Conservation (phyloP, 1,140 invertebrate species). For the Sarcophaga peregrina region DNA sequence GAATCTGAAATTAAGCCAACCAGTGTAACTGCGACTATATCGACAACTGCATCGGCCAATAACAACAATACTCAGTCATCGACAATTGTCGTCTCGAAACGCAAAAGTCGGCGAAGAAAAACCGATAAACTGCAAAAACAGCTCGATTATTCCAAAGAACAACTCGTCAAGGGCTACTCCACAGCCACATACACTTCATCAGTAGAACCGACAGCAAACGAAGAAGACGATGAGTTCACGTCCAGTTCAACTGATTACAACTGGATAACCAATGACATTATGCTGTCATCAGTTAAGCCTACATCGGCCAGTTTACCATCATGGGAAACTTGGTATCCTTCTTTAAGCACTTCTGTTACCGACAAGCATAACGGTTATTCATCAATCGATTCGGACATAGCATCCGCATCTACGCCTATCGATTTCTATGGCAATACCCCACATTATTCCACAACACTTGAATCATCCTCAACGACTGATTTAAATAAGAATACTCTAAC, state of each 20-base stretch:
- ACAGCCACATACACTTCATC: background rate
- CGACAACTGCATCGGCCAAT: constrained; percentile 45
- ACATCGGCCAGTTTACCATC: constrained; percentile 27
- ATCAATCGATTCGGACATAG: background rate
- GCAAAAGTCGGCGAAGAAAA: constrained; percentile 61
- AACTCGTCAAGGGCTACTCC: background rate
- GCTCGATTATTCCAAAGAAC: background rate
- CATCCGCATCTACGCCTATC: background rate
- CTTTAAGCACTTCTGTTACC: background rate
- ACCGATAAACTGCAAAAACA: constrained; percentile 6
- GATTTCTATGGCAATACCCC: background rate
- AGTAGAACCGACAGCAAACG: background rate
- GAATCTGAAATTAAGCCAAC: background rate
- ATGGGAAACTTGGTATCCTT: constrained; percentile 33
- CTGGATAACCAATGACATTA: no score
- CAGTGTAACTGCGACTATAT: constrained; percentile 18
- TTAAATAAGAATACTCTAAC: background rate
- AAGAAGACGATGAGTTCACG: background rate
- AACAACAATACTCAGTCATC: constrained; percentile 34
- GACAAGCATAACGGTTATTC: background rate
- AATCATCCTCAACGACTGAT: no score
- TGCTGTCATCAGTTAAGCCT: background rate
- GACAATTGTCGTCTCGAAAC: constrained; percentile 53
- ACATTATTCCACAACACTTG: no score
- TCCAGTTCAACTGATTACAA: constrained; percentile 8